Evolutionary conservation across 37 sponge, comb jelly and placozoan genomes (phyloP).

Genomic region (Haliclona indistincta): DNA sequence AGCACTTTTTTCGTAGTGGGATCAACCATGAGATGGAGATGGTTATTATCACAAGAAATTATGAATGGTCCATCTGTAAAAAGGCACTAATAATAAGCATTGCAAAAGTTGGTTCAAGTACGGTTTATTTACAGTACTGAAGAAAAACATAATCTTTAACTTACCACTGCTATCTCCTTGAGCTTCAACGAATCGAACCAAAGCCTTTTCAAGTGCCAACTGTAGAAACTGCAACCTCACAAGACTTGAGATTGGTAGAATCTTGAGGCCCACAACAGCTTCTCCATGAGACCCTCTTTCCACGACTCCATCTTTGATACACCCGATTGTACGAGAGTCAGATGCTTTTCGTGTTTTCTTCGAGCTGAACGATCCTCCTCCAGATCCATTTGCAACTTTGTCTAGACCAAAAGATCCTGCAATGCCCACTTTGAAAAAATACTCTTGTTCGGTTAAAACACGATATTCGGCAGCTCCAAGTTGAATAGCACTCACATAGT

Average conservation of each 20-base stretch:
- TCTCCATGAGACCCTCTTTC: conserved; percentile 44
- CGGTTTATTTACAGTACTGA: background rate
- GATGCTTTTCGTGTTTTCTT: conserved; percentile 17
- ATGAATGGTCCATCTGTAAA: conserved; percentile 56
- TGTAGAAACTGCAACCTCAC: conserved; percentile 11
- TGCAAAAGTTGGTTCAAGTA: background rate
- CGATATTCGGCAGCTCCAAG: conserved; percentile 60
- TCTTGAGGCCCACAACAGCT: conserved; percentile 51
- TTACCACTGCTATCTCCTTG: conserved; percentile 48
- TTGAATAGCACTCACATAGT: conserved; percentile 54
- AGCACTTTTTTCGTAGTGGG: background rate
- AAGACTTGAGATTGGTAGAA: conserved; percentile 38
- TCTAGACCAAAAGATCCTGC: conserved; percentile 8
- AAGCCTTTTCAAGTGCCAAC: conserved; percentile 5
- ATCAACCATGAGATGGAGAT: conserved; percentile 39
- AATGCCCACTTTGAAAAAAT: background rate
- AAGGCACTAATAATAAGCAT: background rate
- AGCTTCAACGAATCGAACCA: conserved; percentile 29
- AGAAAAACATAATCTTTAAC: background rate
- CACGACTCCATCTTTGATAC: conserved; percentile 23
- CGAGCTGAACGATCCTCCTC: background rate
- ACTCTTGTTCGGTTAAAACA: conserved; percentile 45
- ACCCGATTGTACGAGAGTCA: conserved; percentile 25
- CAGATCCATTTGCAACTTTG: background rate
- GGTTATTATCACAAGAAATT: conserved; percentile 18